phyloP scores from a whole-genome alignment of 2,888 invertebrate genomes.

The Rotaria magnacalcarata region DNA sequence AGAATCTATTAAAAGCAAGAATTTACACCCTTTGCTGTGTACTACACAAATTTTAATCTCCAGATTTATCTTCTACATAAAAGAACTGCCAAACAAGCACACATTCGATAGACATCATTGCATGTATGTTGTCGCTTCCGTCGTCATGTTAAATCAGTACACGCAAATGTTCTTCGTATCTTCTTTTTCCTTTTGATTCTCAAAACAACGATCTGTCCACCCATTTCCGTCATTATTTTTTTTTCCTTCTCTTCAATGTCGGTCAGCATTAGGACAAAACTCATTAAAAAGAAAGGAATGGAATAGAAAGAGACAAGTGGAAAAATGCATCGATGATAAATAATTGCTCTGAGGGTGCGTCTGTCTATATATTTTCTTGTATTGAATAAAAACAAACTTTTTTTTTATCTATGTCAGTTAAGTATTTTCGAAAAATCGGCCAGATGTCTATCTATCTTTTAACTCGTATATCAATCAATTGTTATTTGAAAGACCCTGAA shows the following conservation, averaged over 20 bases:
- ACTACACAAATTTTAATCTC: no score
- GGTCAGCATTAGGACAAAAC: background rate
- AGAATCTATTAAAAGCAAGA: background rate
- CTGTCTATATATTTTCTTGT: constrained; percentile 11
- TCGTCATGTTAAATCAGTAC: background rate
- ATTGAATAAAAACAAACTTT: constrained; percentile 7
- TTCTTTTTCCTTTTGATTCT: background rate
- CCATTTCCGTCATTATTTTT: background rate
- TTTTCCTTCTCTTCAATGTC: background rate
- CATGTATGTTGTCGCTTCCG: background rate
- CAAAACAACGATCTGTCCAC: constrained; percentile 2
- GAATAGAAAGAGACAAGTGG: constrained; percentile 3
- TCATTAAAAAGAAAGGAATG: background rate
- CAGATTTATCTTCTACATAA: background rate
- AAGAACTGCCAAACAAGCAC: background rate
- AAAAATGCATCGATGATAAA: background rate
- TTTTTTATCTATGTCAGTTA: background rate
- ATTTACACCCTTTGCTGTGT: background rate
- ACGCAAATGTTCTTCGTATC: background rate
- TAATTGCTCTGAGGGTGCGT: background rate
- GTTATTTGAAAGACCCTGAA: background rate
- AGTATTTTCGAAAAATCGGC: background rate
- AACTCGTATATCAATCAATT: background rate
- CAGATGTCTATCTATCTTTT: background rate
- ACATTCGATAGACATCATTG: background rate